Evolutionary conservation across 2,113 vertebrate genomes (phyloP).

Genomic region (Eclectus roratus): DNA sequence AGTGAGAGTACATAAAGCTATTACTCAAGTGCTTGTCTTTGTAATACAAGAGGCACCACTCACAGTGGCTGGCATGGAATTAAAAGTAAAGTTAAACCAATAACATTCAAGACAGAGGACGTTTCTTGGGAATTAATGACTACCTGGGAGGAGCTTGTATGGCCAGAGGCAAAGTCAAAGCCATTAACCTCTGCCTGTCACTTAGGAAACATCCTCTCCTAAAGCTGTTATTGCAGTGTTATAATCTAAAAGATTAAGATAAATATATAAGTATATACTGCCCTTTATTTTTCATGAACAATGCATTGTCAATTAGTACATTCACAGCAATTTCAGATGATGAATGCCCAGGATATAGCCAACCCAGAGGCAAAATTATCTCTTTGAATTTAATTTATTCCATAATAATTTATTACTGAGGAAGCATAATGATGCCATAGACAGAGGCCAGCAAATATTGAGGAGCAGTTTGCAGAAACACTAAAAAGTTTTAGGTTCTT

Average conservation of each 20-base stretch:
- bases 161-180: background rate
- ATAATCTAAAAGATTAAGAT: background rate
- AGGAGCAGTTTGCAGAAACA: background rate
- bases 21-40: background rate
- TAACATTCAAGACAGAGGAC: background rate
- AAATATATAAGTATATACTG: background rate
- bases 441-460: background rate
- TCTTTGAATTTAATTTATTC: background rate
- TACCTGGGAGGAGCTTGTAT: background rate
- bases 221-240: background rate
- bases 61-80: background rate
- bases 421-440: background rate
- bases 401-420: background rate
- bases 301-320: background rate
- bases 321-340: background rate
- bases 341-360: background rate
- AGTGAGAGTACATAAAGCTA: background rate
- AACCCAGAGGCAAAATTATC: background rate
- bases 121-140: background rate
- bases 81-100: background rate
- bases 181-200: background rate
- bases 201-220: background rate
- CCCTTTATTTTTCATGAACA: background rate
- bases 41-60: background rate
- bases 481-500: background rate